Conservation (phyloP, 1,140 invertebrate genomes). For the Anastrepha ludens region DNA sequence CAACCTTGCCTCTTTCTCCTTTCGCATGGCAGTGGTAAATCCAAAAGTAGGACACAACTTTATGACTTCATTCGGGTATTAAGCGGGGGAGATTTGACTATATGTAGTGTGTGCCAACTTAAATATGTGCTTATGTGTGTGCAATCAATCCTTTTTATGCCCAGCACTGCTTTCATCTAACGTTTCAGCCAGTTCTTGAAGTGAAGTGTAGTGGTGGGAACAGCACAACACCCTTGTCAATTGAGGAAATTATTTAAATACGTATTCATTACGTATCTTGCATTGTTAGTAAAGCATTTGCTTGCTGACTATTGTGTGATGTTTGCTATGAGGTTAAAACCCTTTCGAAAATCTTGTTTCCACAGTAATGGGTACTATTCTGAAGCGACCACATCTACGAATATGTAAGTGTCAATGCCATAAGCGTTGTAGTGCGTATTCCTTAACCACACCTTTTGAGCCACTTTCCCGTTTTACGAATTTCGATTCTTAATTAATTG, state of each 20-base stretch:
- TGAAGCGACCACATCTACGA: not conserved
- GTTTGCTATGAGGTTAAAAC: not conserved
- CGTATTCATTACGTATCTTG: not conserved
- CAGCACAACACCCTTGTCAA: conserved; percentile 12
- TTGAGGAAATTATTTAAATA: not conserved
- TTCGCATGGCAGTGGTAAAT: not conserved
- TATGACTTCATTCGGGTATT: not conserved
- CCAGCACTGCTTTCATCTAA: not conserved
- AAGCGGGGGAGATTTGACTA: not conserved
- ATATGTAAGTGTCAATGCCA: not conserved
- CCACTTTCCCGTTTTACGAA: not conserved
- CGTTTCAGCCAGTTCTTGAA: too few relatives aligned
- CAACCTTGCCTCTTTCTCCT: not conserved
- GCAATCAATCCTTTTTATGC: not conserved
- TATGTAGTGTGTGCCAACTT: too few relatives aligned
- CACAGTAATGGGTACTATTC: not conserved
- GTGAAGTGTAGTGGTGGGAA: not conserved
- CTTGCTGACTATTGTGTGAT: not conserved
- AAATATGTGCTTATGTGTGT: too few relatives aligned
- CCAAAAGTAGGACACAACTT: conserved; percentile 27
- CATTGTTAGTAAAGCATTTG: not conserved
- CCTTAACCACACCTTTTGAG: not conserved
- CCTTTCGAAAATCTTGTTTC: not conserved
- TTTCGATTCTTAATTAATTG: conserved; percentile 17
- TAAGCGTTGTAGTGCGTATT: not conserved